These are phyloP conservation scores for Cryptosula pallasiana DNA, from an alignment of 2,888 invertebrate genomes.

Conservation along the genomic window DNA sequence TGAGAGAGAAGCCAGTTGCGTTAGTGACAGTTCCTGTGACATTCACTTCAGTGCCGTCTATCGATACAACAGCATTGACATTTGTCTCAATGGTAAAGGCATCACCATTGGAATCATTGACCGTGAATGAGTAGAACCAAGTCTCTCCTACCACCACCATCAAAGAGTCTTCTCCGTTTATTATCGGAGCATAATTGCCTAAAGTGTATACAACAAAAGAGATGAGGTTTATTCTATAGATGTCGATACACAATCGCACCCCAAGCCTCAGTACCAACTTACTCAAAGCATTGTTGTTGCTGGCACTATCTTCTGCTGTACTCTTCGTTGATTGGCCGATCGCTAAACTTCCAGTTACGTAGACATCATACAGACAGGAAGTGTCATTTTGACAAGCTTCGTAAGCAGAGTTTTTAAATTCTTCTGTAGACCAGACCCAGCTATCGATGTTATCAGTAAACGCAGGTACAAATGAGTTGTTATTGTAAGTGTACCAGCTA, in stretches of 20 bases:
- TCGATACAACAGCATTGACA: neutral
- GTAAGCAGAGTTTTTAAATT: neutral
- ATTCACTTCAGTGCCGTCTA: neutral
- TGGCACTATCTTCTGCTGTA: neutral
- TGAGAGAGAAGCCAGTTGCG: neutral
- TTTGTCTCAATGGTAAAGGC: neutral
- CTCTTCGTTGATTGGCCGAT: neutral
- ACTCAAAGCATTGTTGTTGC: neutral
- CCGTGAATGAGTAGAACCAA: neutral
- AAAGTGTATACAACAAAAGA: no score
- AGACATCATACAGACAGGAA: constrained; percentile 10
- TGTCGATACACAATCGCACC: no score
- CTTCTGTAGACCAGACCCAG: constrained; percentile 9
- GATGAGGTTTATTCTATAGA: no score
- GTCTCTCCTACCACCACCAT: neutral
- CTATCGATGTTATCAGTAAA: constrained; percentile 19
- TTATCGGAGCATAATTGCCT: neutral
- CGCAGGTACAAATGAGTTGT: constrained; percentile 21
- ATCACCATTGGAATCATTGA: constrained; percentile 11
- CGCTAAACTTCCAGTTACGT: neutral
- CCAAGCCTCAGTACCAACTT: no score
- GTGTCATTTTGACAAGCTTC: neutral
- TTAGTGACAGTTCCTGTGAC: neutral
- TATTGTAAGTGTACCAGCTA: constrained; percentile 4
- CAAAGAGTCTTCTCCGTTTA: neutral